Conservation (phyloP, 2,888 invertebrate genomes). For the Pterostichus madidus region DNA sequence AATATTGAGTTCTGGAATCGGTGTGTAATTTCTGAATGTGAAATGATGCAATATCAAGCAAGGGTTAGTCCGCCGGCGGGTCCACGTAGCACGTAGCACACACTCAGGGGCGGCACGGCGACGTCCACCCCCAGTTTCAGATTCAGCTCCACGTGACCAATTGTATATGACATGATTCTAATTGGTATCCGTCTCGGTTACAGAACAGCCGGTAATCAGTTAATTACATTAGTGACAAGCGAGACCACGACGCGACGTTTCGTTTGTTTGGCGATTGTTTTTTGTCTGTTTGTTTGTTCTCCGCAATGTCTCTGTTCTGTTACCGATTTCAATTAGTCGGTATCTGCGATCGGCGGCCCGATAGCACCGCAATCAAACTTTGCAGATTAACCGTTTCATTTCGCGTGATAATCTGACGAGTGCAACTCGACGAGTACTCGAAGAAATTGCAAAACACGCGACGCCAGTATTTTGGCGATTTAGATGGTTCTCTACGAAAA, state of each 20-base stretch:
- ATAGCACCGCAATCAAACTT: conserved; percentile 57
- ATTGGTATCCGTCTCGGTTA: conserved; percentile 71
- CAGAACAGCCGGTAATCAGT: conserved; percentile 53
- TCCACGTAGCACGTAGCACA: conserved; percentile 18
- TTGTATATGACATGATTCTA: conserved; percentile 76
- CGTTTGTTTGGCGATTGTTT: conserved; percentile 44
- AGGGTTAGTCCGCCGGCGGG: conserved; percentile 27
- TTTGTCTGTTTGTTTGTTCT: conserved; percentile 57
- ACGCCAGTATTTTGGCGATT: neutral
- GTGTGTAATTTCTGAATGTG: conserved; percentile 36
- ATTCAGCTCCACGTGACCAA: conserved; percentile 72
- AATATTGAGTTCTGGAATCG: neutral
- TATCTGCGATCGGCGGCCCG: conserved; percentile 43
- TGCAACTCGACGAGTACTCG: conserved; percentile 16
- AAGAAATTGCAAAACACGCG: conserved; percentile 20
- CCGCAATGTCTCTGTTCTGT: conserved; percentile 46
- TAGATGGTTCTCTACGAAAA: neutral
- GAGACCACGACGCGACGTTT: conserved; percentile 19
- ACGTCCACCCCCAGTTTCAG: conserved; percentile 8
- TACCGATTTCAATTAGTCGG: conserved; percentile 53
- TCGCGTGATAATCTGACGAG: conserved; percentile 48
- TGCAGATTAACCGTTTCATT: conserved; percentile 55
- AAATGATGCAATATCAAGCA: conserved; percentile 28
- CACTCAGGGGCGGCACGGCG: neutral
- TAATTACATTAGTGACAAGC: conserved; percentile 60